Percentiles rank a stretch among this genome's conserved stretches.
phyloP scores from a whole-genome alignment of 2,797 vertebrate species.

The Lates japonicus region DNA sequence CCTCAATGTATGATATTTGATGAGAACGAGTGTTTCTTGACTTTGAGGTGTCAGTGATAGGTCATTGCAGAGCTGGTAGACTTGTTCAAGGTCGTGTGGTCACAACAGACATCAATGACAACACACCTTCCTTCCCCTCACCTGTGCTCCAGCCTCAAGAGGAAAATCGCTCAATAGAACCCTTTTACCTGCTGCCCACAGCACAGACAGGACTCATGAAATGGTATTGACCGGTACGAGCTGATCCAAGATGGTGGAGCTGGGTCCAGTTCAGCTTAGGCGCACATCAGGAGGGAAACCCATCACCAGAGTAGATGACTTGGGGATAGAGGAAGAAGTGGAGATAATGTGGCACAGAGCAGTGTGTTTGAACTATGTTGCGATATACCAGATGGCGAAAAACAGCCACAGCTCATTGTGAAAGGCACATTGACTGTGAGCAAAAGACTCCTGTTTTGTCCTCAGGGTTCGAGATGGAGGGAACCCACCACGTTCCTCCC shows the following conservation, averaged over 20 bases:
- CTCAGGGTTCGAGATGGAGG: slow-evolving; percentile 95
- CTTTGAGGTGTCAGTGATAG: slow-evolving; percentile 98
- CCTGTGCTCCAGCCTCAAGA: slow-evolving; percentile 95
- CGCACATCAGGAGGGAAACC: slow-evolving; percentile 77
- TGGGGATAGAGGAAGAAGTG: slow-evolving; percentile 82
- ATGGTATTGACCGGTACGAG: slow-evolving; percentile 96
- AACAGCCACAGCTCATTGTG: slow-evolving; percentile 97
- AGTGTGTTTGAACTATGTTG: slow-evolving; percentile 96
- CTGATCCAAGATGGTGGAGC: slow-evolving; percentile 91
- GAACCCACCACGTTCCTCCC: slow-evolving; percentile 93
- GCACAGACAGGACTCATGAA: slow-evolving; percentile 96
- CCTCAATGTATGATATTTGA: slow-evolving; percentile 98
- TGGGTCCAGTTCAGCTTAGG: slow-evolving; percentile 74
- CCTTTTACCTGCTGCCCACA: slow-evolving; percentile 96
- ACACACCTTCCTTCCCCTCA: slow-evolving; percentile 97
- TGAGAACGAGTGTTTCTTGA: slow-evolving; percentile 98
- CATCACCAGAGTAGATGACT: slow-evolving; percentile 75
- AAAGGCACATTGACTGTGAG: slow-evolving; percentile 96
- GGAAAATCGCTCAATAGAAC: slow-evolving; percentile 97
- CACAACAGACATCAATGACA: slow-evolving; percentile 97
- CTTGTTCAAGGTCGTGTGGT: slow-evolving; percentile 95
- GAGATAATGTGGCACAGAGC: slow-evolving; percentile 84
- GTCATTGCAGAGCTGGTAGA: slow-evolving; percentile 97
- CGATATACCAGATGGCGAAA: slow-evolving; percentile 97
- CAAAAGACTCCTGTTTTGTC: slow-evolving; percentile 93